Percentiles rank a stretch among this genome's conserved stretches.
Evolutionary conservation across 1,140 invertebrate genomes (phyloP).

Genomic region (Periplaneta americana): DNA sequence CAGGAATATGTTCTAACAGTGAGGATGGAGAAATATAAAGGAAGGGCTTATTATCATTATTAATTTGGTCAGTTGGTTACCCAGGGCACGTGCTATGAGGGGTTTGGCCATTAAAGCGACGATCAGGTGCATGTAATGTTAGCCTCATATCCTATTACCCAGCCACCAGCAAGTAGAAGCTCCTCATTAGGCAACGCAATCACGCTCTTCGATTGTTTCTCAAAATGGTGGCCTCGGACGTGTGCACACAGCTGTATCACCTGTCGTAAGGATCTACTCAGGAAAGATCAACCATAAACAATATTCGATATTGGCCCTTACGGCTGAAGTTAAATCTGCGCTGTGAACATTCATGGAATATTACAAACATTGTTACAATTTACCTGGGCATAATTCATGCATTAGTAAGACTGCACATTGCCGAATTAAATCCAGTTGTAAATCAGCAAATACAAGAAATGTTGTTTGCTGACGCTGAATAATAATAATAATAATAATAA

Average conservation of each 20-base stretch:
- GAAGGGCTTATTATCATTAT: not conserved
- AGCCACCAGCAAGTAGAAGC: not conserved
- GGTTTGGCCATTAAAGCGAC: not conserved
- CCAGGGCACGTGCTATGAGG: not conserved
- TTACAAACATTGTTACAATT: too few relatives aligned
- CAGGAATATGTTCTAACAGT: not conserved
- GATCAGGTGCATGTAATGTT: slow-evolving; percentile 10
- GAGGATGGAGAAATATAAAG: not conserved
- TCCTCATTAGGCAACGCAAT: slow-evolving; percentile 2
- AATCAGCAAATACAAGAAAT: too few relatives aligned
- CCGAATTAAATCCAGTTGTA: too few relatives aligned
- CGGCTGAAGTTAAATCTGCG: not conserved
- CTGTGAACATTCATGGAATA: too few relatives aligned
- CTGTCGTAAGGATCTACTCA: not conserved
- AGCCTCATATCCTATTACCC: not conserved
- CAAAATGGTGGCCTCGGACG: slow-evolving; percentile 3
- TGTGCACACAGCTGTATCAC: not conserved
- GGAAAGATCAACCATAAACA: not conserved
- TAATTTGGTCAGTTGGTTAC: not conserved
- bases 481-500: too few relatives aligned
- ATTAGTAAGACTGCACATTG: too few relatives aligned
- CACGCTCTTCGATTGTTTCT: slow-evolving; percentile 4
- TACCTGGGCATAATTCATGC: too few relatives aligned
- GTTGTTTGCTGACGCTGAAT: too few relatives aligned
- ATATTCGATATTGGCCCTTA: not conserved